Conservation (phyloP, 2,888 invertebrate species). For the Linnaemya vulpina region DNA sequence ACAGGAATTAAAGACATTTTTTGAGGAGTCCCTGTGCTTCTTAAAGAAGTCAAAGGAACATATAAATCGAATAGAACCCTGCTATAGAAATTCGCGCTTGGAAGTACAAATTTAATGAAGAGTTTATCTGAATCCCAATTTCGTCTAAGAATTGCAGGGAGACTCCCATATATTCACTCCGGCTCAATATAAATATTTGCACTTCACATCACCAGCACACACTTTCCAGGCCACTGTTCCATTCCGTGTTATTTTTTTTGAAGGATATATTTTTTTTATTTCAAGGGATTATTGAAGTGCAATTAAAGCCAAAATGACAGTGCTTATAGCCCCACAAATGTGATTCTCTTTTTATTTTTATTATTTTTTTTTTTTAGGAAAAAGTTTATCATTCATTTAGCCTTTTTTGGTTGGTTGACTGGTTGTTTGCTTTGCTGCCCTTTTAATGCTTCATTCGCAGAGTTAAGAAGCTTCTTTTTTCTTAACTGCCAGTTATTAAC, state of each 20-base stretch:
- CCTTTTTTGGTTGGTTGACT: constrained; percentile 62
- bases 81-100: too few species aligned
- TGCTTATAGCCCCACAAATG: constrained; percentile 68
- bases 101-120: too few species aligned
- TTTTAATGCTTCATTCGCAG: constrained; percentile 58
- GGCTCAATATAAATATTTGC: too few species aligned
- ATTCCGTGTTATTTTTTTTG: constrained; percentile 45
- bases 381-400: constrained; percentile 66
- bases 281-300: constrained; percentile 81
- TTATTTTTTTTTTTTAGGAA: constrained; percentile 10
- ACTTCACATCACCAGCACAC: neutral
- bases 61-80: too few species aligned
- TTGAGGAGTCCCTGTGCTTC: too few species aligned
- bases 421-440: constrained; percentile 50
- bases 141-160: too few species aligned
- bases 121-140: too few species aligned
- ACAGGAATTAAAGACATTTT: too few species aligned
- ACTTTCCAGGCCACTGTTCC: constrained; percentile 10
- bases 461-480: constrained; percentile 32
- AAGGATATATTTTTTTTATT: constrained; percentile 27
- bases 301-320: constrained; percentile 82
- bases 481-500: constrained; percentile 62
- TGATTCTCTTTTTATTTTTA: constrained; percentile 12
- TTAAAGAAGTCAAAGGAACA: too few species aligned
- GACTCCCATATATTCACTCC: too few species aligned